Conservation (phyloP, 2,888 invertebrate species). For the Scelioninae gen. 2 region DNA sequence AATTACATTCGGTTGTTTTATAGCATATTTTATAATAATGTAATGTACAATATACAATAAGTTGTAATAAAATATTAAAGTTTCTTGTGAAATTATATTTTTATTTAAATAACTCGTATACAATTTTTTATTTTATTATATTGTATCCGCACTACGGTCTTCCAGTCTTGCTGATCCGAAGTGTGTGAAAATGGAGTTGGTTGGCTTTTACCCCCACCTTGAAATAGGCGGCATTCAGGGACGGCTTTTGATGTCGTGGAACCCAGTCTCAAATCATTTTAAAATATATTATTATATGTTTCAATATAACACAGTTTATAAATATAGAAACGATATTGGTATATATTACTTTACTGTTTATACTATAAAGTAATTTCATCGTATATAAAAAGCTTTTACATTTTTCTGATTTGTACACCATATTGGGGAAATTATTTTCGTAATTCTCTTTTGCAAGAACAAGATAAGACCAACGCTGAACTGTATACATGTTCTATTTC, state of each 20-base stretch:
- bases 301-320: too few relatives aligned
- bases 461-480: neutral
- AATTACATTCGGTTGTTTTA: neutral
- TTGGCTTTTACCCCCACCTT: constrained; percentile 8
- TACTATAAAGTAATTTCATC: neutral
- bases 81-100: neutral
- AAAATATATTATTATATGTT: neutral
- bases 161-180: neutral
- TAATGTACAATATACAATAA: too few relatives aligned
- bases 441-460: neutral
- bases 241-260: neutral
- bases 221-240: neutral
- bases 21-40: neutral
- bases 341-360: too few relatives aligned
- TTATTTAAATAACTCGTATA: neutral
- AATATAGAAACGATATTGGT: too few relatives aligned
- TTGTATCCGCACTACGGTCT: constrained; percentile 1
- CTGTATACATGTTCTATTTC: neutral
- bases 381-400: neutral
- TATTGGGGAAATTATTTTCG: too few relatives aligned
- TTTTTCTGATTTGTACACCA: neutral
- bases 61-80: too few relatives aligned
- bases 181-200: constrained; percentile 7
- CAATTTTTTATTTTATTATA: neutral
- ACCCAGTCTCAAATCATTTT: neutral